Percentiles rank a stretch among this genome's conserved stretches.
Evolutionary conservation across 2,113 vertebrate species (phyloP).

Genomic region (Salvelinus namaycush): DNA sequence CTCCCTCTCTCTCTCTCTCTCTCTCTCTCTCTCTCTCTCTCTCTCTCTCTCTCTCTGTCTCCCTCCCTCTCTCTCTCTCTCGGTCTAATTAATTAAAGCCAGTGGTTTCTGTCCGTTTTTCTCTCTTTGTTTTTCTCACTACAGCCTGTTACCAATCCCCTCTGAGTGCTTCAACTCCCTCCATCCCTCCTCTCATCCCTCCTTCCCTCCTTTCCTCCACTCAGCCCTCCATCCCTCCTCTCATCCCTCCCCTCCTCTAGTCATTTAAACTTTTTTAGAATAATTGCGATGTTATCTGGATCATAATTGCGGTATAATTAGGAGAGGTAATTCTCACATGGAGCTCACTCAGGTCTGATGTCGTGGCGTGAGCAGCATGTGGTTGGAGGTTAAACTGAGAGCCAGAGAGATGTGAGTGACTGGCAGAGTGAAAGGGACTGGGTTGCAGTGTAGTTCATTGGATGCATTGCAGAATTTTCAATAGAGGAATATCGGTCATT

Average conservation of each 20-base stretch:
- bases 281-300: slow-evolving; percentile 72
- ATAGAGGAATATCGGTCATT: too few relatives aligned
- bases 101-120: slow-evolving; percentile 60
- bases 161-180: slow-evolving; percentile 60
- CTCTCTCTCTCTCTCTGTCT: background rate
- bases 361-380: slow-evolving; percentile 60
- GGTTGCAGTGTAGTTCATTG: background rate
- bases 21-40: background rate
- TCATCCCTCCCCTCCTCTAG: slow-evolving; percentile 42
- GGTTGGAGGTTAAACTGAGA: slow-evolving; percentile 63
- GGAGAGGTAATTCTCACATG: slow-evolving; percentile 68
- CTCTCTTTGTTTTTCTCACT: slow-evolving; percentile 66
- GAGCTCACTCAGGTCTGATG: slow-evolving; percentile 55
- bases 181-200: slow-evolving; percentile 33
- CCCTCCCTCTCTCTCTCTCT: background rate
- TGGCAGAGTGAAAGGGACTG: slow-evolving; percentile 14
- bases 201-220: slow-evolving; percentile 24
- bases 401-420: slow-evolving; percentile 45
- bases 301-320: slow-evolving; percentile 76
- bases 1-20: too few relatives aligned
- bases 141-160: slow-evolving; percentile 62
- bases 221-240: slow-evolving; percentile 31
- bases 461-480: background rate
- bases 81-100: slow-evolving; percentile 27
- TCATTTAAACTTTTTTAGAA: slow-evolving; percentile 68